Percentiles rank a stretch among this genome's conserved stretches.
Evolutionary conservation across 2,888 invertebrate genomes (phyloP).

Genomic region (Tenthredo scrophulariae): DNA sequence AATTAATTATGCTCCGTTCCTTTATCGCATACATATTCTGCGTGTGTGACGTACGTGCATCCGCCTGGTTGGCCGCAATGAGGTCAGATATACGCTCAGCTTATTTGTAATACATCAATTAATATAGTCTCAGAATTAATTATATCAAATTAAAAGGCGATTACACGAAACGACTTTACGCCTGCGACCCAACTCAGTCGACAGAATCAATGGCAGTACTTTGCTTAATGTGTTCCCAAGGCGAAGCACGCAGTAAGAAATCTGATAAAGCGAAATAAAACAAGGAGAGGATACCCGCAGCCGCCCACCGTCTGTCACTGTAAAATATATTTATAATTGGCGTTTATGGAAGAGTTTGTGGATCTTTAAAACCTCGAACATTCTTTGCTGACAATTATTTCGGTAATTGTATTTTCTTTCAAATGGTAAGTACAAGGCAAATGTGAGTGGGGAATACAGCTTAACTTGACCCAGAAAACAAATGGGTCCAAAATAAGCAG

Average conservation of each 20-base stretch:
- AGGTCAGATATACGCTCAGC: constrained; percentile 8
- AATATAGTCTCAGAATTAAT: constrained; percentile 32
- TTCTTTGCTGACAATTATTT: constrained; percentile 15
- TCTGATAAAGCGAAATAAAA: constrained; percentile 51
- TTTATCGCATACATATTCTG: neutral
- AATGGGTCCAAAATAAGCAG: no score
- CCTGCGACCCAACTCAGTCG: constrained; percentile 19
- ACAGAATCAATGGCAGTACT: constrained; percentile 48
- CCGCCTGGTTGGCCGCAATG: neutral
- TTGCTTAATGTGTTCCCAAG: constrained; percentile 51
- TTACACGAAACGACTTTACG: constrained; percentile 40
- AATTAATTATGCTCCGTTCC: neutral
- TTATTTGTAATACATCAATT: constrained; percentile 16
- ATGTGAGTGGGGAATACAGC: neutral
- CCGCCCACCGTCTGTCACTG: constrained; percentile 53
- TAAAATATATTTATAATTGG: constrained; percentile 52
- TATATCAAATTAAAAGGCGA: constrained; percentile 47
- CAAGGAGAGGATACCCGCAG: constrained; percentile 34
- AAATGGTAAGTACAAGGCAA: neutral
- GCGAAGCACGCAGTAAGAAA: constrained; percentile 50
- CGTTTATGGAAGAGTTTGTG: constrained; percentile 26
- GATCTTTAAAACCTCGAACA: constrained; percentile 1
- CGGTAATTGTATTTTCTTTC: neutral
- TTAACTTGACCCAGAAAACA: no score
- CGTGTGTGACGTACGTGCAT: constrained; percentile 7